A percentile compares a stretch with the other conserved stretches of the same genome.
Evolutionary conservation across 2,888 invertebrate genomes (phyloP).

Genomic region (Odontocerum albicorne): DNA sequence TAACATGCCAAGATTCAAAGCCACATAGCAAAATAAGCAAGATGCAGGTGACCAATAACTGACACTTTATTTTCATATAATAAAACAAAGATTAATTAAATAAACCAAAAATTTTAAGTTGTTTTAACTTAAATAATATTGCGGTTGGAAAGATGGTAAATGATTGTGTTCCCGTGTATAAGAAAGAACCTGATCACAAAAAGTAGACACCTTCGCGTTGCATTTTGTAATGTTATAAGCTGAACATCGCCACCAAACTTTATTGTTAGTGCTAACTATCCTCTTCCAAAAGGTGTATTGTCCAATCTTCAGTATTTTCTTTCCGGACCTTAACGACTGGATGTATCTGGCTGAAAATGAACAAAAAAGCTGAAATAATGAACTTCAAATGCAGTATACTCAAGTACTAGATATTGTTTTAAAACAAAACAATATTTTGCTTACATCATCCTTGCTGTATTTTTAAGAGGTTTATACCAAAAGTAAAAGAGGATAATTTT

Average conservation of each 20-base stretch:
- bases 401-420: no score
- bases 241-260: neutral
- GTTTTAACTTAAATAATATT: neutral
- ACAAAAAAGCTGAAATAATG: no score
- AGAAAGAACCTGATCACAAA: neutral
- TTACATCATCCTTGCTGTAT: no score
- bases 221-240: neutral
- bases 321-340: neutral
- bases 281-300: neutral
- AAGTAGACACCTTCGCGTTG: neutral
- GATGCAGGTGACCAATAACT: no score
- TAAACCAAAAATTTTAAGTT: neutral
- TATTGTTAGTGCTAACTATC: neutral
- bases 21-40: no score
- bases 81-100: no score
- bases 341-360: conserved; percentile 14
- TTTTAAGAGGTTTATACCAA: no score
- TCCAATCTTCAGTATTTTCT: neutral
- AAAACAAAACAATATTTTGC: no score
- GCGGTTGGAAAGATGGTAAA: neutral
- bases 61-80: no score
- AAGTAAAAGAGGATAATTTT: no score
- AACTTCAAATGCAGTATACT: no score
- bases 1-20: no score
- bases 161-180: neutral